Conservation (phyloP, 2,888 invertebrate species). For the Cylindroiulus punctatus region DNA sequence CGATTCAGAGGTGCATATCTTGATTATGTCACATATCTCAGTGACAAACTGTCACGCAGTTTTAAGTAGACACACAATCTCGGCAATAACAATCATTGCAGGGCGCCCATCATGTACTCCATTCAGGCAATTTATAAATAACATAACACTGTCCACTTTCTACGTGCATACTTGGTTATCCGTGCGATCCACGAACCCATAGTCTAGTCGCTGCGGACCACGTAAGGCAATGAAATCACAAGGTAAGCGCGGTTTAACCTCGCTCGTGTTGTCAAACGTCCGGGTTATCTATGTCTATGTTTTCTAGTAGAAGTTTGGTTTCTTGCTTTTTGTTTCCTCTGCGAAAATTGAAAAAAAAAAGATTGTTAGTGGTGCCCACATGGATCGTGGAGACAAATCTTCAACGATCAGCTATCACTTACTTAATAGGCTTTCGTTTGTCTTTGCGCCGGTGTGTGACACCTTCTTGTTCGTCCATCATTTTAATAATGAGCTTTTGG, state of each 20-base stretch:
- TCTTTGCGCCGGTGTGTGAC: constrained; percentile 73
- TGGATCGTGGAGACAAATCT: too few relatives aligned
- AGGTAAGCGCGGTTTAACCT: background rate
- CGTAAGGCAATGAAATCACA: constrained; percentile 14
- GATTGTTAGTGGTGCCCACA: background rate
- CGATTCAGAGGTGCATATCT: background rate
- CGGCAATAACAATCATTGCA: background rate
- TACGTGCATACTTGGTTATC: constrained; percentile 7
- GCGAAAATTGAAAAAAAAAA: background rate
- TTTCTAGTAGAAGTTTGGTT: constrained; percentile 52
- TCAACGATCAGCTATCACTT: too few relatives aligned
- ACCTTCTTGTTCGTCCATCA: constrained; percentile 96
- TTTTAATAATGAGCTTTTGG: constrained; percentile 83
- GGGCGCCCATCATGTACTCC: background rate
- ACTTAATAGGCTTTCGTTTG: constrained; percentile 59
- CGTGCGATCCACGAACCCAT: constrained; percentile 3
- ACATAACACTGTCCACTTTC: background rate
- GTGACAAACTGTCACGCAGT: background rate
- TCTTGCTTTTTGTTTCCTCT: constrained; percentile 46
- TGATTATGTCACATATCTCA: background rate
- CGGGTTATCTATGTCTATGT: constrained; percentile 47
- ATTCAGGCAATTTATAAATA: constrained; percentile 27
- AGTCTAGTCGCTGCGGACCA: background rate
- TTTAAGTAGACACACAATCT: background rate
- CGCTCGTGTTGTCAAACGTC: constrained; percentile 48